Conservation (phyloP, 2,113 vertebrate species). For the Pterophyllum scalare region DNA sequence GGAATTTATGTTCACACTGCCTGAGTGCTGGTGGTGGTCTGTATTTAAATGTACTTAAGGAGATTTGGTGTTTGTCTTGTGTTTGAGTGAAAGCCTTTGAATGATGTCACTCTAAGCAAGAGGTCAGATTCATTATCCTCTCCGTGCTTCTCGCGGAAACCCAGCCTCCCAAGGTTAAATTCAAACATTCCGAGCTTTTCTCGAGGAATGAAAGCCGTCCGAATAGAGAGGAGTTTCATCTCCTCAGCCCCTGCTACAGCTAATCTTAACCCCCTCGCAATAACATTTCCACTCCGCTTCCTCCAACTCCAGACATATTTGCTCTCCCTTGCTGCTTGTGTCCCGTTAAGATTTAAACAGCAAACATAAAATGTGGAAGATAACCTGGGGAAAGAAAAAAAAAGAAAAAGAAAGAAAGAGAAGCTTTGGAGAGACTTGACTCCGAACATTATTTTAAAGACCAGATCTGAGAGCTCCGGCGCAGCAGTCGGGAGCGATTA, state of each 20-base stretch:
- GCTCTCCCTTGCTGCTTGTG: slow-evolving; percentile 76
- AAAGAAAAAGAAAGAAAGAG: not conserved
- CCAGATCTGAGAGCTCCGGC: slow-evolving; percentile 76
- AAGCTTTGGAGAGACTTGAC: slow-evolving; percentile 77
- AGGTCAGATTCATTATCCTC: slow-evolving; percentile 62
- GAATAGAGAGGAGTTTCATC: slow-evolving; percentile 71
- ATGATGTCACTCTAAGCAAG: slow-evolving; percentile 41
- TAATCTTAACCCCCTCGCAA: slow-evolving; percentile 77
- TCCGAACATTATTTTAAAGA: slow-evolving; percentile 84
- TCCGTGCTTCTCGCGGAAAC: slow-evolving; percentile 29
- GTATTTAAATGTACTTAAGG: slow-evolving; percentile 61
- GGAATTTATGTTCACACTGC: slow-evolving; percentile 75
- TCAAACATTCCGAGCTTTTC: slow-evolving; percentile 60
- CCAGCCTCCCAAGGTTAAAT: slow-evolving; percentile 68
- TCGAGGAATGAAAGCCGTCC: slow-evolving; percentile 61
- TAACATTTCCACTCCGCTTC: slow-evolving; percentile 81
- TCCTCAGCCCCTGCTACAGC: slow-evolving; percentile 67
- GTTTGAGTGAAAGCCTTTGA: slow-evolving; percentile 50
- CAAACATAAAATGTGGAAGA: slow-evolving; percentile 81
- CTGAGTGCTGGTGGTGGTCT: slow-evolving; percentile 46
- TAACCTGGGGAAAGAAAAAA: slow-evolving; percentile 68
- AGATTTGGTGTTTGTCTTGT: slow-evolving; percentile 61
- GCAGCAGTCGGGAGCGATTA: slow-evolving; percentile 79
- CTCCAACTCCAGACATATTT: slow-evolving; percentile 81
- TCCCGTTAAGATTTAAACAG: slow-evolving; percentile 84